phyloP scores from a whole-genome alignment of 2,888 invertebrate species.

The Tanaodytes sp. region DNA sequence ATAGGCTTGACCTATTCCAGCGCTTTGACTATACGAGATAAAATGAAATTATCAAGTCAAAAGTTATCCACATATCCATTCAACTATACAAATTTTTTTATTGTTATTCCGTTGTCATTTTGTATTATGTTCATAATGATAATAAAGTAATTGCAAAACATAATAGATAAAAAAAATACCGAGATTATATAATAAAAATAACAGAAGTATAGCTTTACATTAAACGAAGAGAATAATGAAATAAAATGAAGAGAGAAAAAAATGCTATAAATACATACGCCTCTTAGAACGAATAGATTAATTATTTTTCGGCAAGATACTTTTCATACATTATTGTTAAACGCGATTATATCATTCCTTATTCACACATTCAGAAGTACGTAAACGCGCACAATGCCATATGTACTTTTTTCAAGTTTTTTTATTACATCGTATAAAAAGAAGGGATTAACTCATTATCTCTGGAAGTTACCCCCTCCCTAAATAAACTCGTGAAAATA shows the following conservation, averaged over 20 bases:
- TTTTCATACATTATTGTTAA: slow-evolving; percentile 44
- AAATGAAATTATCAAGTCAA: slow-evolving; percentile 29
- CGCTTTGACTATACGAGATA: background rate
- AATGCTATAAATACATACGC: too few species aligned
- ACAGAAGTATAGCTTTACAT: too few species aligned
- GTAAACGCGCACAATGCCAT: slow-evolving; percentile 29
- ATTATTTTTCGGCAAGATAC: slow-evolving; percentile 46
- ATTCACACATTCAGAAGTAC: slow-evolving; percentile 29
- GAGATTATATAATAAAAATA: too few species aligned
- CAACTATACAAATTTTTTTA: slow-evolving; percentile 38
- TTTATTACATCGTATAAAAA: slow-evolving; percentile 45
- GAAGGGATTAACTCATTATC: slow-evolving; percentile 43
- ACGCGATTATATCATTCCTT: slow-evolving; percentile 24
- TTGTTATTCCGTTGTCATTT: slow-evolving; percentile 25
- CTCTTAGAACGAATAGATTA: slow-evolving; percentile 41
- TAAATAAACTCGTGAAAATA: too few species aligned
- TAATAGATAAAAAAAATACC: too few species aligned
- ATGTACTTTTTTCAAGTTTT: slow-evolving; percentile 32
- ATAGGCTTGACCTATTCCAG: background rate
- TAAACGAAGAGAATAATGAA: too few species aligned
- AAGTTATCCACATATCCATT: slow-evolving; percentile 25
- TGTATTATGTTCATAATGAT: too few species aligned
- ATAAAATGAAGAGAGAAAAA: too few species aligned
- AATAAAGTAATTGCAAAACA: too few species aligned
- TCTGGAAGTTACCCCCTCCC: too few species aligned